A percentile compares a stretch with the other conserved stretches of the same genome.
Evolutionary conservation across 2,113 vertebrate genomes (phyloP).

Genomic region (Calyptomena viridis): DNA sequence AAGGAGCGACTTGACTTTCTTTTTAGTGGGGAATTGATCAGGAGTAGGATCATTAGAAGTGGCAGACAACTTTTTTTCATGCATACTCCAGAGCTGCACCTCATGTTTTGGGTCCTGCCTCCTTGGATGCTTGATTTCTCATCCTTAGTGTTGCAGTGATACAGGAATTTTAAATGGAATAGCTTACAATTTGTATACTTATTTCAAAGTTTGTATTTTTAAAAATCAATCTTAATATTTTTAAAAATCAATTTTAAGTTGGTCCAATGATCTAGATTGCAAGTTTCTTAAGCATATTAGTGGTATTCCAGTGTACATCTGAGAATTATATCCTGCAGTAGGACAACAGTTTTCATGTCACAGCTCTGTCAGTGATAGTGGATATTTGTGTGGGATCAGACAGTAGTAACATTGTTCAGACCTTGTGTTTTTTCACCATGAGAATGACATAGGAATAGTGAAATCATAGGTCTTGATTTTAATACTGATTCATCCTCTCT

Average conservation of each 20-base stretch:
- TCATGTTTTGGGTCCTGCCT: neutral
- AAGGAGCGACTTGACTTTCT: neutral
- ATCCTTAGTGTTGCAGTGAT: neutral
- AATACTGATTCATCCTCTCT: slow-evolving; percentile 5
- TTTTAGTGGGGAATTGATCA: neutral
- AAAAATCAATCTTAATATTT: neutral
- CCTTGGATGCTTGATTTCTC: slow-evolving; percentile 65
- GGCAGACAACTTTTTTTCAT: neutral
- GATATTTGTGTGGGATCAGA: neutral
- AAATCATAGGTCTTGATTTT: slow-evolving; percentile 10
- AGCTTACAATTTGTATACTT: neutral
- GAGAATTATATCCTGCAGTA: neutral
- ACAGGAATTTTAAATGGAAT: neutral
- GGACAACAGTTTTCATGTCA: neutral
- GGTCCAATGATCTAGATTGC: neutral
- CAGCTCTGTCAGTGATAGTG: neutral
- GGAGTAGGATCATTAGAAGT: neutral
- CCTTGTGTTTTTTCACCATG: neutral
- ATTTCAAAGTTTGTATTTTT: neutral
- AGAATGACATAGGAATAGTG: neutral
- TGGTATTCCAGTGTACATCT: neutral
- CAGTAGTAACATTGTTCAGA: neutral
- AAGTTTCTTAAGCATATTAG: slow-evolving; percentile 34
- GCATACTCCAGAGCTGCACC: neutral
- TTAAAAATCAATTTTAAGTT: neutral